A percentile compares a stretch with the other conserved stretches of the same genome.
Evolutionary conservation across 2,113 vertebrate species (phyloP).

Genomic region (Hystrix cristata): DNA sequence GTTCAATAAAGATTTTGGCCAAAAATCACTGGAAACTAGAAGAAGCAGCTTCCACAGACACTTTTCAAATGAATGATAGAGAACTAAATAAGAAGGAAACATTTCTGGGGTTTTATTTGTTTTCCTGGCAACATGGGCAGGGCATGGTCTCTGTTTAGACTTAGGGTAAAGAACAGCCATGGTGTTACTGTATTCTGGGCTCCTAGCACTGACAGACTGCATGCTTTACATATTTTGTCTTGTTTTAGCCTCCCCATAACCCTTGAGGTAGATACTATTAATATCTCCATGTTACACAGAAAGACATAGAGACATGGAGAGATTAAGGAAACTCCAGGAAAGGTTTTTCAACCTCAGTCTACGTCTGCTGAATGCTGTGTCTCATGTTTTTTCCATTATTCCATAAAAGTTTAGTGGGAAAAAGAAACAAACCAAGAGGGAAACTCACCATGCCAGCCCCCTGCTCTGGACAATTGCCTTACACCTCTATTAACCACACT

Average conservation of each 20-base stretch:
- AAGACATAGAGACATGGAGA: slow-evolving; percentile 24
- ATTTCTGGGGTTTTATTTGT: background rate
- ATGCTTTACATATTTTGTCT: slow-evolving; percentile 47
- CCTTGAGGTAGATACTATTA: slow-evolving; percentile 47
- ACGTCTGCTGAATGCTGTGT: background rate
- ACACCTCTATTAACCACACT: background rate
- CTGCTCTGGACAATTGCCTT: background rate
- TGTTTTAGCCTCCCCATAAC: background rate
- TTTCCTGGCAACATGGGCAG: background rate
- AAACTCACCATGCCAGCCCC: background rate
- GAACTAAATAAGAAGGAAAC: background rate
- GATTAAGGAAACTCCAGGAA: background rate
- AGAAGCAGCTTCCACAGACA: background rate
- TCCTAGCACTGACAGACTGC: background rate
- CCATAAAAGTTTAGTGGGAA: background rate
- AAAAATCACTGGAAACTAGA: background rate
- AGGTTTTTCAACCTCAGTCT: background rate
- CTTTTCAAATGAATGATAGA: background rate
- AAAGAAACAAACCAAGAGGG: background rate
- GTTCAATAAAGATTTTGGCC: background rate
- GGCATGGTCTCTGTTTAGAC: background rate
- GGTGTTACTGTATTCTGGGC: background rate
- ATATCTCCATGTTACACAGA: slow-evolving; percentile 53
- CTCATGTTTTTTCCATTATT: background rate
- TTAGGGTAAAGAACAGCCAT: background rate